These are phyloP conservation scores for Physella acuta DNA, from an alignment of 1,140 invertebrate genomes.

Conservation along the genomic window DNA sequence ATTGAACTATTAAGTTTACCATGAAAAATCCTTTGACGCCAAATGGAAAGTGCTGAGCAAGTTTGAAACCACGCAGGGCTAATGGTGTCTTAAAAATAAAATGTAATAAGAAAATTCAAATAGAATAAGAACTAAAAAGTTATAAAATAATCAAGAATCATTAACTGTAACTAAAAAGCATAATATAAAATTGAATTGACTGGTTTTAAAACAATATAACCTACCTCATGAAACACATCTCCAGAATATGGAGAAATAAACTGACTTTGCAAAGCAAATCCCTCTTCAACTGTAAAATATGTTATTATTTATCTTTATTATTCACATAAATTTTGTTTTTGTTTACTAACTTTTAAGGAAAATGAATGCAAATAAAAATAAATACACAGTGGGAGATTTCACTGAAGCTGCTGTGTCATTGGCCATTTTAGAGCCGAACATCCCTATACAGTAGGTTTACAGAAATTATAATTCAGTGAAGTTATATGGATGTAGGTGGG, in stretches of 20 bases:
- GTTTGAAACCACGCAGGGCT: conserved; percentile 11
- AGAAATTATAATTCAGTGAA: no score
- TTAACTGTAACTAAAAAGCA: no score
- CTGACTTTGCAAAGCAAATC: conserved; percentile 75
- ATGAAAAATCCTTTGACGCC: conserved; percentile 18
- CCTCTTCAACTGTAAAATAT: conserved; percentile 66
- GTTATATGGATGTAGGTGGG: no score
- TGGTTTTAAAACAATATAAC: not conserved
- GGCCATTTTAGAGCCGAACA: no score
- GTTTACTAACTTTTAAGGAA: not conserved
- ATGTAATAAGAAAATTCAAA: not conserved
- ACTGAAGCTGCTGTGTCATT: no score
- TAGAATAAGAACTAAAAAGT: not conserved
- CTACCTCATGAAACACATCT: conserved; percentile 82
- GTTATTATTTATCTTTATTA: not conserved
- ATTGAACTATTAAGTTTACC: conserved; percentile 7
- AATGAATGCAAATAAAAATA: not conserved
- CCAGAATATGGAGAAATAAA: conserved; percentile 86
- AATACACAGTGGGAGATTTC: not conserved
- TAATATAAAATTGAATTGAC: no score
- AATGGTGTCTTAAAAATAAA: conserved; percentile 15
- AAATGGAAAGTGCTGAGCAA: conserved; percentile 15
- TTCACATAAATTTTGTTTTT: not conserved
- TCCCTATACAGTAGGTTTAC: no score
- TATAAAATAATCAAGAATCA: not conserved